Evolutionary conservation across 2,888 invertebrate species (phyloP).

Genomic region (Crepidodera aurea): DNA sequence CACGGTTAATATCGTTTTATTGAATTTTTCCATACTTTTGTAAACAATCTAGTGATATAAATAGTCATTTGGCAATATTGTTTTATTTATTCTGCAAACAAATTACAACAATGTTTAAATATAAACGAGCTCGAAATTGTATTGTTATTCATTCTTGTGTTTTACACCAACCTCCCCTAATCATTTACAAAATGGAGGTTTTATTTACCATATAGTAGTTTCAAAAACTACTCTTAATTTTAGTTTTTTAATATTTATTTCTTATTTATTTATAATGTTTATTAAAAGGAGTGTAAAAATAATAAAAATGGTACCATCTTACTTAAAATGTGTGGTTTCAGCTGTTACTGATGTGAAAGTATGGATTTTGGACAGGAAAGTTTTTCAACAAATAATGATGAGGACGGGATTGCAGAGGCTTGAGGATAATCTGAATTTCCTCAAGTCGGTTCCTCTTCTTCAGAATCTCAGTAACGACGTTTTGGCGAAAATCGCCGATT

Average conservation of each 20-base stretch:
- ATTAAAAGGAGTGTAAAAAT: neutral
- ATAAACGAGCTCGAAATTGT: neutral
- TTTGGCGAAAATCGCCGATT: conserved; percentile 74
- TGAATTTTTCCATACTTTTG: conserved; percentile 2
- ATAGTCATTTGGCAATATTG: neutral
- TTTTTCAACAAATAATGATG: conserved; percentile 78
- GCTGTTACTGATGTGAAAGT: conserved; percentile 70
- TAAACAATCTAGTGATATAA: neutral
- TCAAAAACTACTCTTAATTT: neutral
- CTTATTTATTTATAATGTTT: neutral
- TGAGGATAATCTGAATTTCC: conserved; percentile 72
- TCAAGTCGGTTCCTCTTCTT: conserved; percentile 70
- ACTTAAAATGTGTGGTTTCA: conserved; percentile 52
- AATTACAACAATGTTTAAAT: neutral
- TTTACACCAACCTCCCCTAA: neutral
- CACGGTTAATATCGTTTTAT: neutral
- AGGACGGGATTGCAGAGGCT: conserved; percentile 72
- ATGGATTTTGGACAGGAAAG: conserved; percentile 74
- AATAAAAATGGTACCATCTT: neutral
- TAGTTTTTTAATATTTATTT: neutral
- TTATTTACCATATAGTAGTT: neutral
- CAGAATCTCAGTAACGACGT: conserved; percentile 66
- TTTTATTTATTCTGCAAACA: neutral
- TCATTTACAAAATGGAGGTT: neutral
- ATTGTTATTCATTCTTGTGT: neutral